Conservation (phyloP, 2,797 vertebrate genomes). For the Coendou prehensilis region DNA sequence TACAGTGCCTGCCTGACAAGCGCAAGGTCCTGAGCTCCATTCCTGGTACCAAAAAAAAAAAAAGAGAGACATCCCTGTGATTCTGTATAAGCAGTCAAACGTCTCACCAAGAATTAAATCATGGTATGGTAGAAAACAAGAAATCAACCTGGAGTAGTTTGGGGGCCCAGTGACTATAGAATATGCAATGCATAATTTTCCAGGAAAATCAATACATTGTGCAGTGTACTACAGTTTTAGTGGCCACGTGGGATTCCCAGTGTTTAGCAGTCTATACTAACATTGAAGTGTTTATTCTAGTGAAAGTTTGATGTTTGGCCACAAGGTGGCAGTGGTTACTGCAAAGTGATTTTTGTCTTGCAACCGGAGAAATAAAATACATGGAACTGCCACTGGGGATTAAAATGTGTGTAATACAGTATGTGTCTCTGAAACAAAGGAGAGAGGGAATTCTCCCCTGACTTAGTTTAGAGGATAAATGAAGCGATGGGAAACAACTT, state of each 20-base stretch:
- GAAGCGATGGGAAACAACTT: not conserved
- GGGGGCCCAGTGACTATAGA: not conserved
- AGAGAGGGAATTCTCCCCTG: not conserved
- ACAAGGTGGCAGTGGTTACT: constrained; percentile 78
- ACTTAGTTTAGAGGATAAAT: not conserved
- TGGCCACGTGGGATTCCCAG: not conserved
- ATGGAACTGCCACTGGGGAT: not conserved
- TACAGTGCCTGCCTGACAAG: too few relatives aligned
- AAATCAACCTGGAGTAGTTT: not conserved
- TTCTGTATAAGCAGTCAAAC: not conserved
- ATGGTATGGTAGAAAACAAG: not conserved
- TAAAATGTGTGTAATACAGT: not conserved
- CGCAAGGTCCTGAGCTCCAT: too few relatives aligned
- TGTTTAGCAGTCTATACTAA: not conserved
- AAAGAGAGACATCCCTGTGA: not conserved
- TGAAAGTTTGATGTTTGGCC: constrained; percentile 45
- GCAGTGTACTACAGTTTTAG: not conserved
- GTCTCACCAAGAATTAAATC: not conserved
- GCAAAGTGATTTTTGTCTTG: constrained; percentile 65
- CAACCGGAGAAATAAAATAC: not conserved
- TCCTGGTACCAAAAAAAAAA: too few relatives aligned
- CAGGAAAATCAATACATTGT: not conserved
- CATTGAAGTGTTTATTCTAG: not conserved
- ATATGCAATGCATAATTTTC: not conserved
- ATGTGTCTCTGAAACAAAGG: constrained; percentile 58